These are phyloP conservation scores for Macrosiphum euphorbiae DNA, from an alignment of 2,888 invertebrate species.

Conservation along the genomic window DNA sequence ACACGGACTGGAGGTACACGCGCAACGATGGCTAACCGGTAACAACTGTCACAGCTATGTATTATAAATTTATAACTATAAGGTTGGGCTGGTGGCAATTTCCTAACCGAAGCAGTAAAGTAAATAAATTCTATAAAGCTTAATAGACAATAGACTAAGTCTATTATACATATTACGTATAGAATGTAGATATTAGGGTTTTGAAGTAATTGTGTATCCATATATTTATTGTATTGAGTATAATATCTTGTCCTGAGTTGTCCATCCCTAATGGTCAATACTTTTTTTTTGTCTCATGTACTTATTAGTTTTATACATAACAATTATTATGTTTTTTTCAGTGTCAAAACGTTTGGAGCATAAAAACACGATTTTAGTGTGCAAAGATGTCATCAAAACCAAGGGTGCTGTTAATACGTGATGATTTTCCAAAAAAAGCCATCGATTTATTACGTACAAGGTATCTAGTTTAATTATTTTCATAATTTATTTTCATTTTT, in stretches of 20 bases:
- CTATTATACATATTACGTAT: too few species aligned
- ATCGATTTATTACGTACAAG: constrained; percentile 43
- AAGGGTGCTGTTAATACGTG: not conserved
- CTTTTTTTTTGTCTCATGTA: not conserved
- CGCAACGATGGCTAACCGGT: too few species aligned
- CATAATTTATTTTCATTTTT: not conserved
- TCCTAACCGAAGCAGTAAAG: too few species aligned
- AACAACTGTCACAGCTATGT: too few species aligned
- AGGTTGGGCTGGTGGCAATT: too few species aligned
- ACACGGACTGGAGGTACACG: too few species aligned
- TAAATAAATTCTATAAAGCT: too few species aligned
- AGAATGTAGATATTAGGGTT: too few species aligned
- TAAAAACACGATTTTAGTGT: not conserved
- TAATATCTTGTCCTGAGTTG: not conserved
- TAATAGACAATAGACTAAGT: too few species aligned
- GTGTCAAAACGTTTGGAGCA: not conserved
- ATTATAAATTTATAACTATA: too few species aligned
- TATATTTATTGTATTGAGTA: not conserved
- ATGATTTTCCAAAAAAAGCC: constrained; percentile 40
- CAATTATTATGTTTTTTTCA: not conserved
- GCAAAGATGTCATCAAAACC: not conserved
- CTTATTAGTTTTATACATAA: not conserved
- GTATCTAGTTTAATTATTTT: constrained; percentile 19
- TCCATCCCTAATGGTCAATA: not conserved
- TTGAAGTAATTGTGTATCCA: not conserved